Percentiles rank a stretch among this genome's conserved stretches.
Evolutionary conservation across 2,113 vertebrate genomes (phyloP).

Genomic region (Osmerus mordax): DNA sequence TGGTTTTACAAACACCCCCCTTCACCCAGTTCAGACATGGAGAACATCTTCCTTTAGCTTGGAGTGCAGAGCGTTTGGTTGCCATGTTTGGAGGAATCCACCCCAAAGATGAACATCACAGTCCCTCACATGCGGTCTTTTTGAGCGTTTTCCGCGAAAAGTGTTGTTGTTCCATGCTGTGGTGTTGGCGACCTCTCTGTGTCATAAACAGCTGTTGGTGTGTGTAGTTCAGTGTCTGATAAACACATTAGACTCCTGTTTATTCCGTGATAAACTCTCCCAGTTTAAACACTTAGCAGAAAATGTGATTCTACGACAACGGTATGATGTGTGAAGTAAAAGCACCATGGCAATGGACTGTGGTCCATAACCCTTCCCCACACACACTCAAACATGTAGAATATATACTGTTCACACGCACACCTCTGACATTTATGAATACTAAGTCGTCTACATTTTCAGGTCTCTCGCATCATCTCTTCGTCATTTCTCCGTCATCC

Average conservation of each 20-base stretch:
- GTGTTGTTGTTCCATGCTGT: conserved; percentile 44
- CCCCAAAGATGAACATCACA: conserved; percentile 19
- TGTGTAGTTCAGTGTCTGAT: conserved; percentile 67
- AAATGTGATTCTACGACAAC: conserved; percentile 63
- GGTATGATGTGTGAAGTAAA: conserved; percentile 37
- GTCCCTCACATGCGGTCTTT: neutral
- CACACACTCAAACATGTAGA: neutral
- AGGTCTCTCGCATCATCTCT: neutral
- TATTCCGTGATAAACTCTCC: conserved; percentile 73
- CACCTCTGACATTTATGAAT: neutral
- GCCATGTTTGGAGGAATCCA: conserved; percentile 9
- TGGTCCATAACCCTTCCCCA: conserved; percentile 15
- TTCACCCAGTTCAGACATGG: neutral
- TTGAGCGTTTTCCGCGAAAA: conserved; percentile 27
- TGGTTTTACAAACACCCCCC: conserved; percentile 18
- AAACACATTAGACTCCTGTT: conserved; percentile 78
- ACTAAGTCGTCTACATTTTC: neutral
- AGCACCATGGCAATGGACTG: conserved; percentile 7
- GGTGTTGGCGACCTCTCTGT: conserved; percentile 31
- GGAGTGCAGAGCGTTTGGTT: conserved; percentile 12
- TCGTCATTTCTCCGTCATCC: neutral
- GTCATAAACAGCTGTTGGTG: conserved; percentile 69
- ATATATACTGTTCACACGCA: neutral
- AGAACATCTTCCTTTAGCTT: conserved; percentile 15
- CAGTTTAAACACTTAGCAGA: conserved; percentile 65